Percentiles rank a stretch among this genome's conserved stretches.
phyloP scores from a whole-genome alignment of 2,797 vertebrate species.

The Helicolenus hilgendorfi region DNA sequence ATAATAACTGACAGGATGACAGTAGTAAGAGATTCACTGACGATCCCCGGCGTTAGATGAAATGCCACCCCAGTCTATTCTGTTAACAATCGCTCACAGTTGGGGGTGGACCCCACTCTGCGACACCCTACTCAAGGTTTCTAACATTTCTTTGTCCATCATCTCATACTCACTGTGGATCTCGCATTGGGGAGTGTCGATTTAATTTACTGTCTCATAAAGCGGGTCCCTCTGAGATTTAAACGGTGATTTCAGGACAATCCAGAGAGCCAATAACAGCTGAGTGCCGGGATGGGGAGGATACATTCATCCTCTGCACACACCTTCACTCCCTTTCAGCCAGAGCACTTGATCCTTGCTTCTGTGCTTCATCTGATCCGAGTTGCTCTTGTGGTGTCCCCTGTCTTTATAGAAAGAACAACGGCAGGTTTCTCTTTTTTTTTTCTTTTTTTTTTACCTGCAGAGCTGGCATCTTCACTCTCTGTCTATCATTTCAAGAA shows the following conservation, averaged over 20 bases:
- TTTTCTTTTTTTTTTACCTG: conserved; percentile 4
- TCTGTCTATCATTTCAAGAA: conserved; percentile 26
- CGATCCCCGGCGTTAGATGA: background rate
- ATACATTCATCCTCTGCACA: conserved; percentile 44
- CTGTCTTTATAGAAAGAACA: background rate
- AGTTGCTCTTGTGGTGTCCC: background rate
- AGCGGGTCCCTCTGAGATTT: conserved; percentile 49
- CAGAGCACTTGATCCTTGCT: conserved; percentile 36
- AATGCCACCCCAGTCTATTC: background rate
- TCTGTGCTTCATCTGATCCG: conserved; percentile 10
- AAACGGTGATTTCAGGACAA: conserved; percentile 63
- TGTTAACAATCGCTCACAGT: conserved; percentile 29
- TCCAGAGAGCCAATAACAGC: conserved; percentile 65
- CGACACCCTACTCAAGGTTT: conserved; percentile 33
- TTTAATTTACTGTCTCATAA: conserved; percentile 73
- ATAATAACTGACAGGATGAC: background rate
- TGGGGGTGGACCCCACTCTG: background rate
- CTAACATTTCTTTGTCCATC: conserved; percentile 39
- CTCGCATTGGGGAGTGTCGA: conserved; percentile 42
- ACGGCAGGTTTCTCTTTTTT: background rate
- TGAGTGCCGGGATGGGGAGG: conserved; percentile 41
- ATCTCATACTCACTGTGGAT: conserved; percentile 24
- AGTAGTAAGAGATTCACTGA: background rate
- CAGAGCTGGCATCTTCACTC: conserved; percentile 8
- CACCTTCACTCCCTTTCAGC: conserved; percentile 54